Conservation (phyloP, 2,113 vertebrate genomes). For the Phoxinus phoxinus region DNA sequence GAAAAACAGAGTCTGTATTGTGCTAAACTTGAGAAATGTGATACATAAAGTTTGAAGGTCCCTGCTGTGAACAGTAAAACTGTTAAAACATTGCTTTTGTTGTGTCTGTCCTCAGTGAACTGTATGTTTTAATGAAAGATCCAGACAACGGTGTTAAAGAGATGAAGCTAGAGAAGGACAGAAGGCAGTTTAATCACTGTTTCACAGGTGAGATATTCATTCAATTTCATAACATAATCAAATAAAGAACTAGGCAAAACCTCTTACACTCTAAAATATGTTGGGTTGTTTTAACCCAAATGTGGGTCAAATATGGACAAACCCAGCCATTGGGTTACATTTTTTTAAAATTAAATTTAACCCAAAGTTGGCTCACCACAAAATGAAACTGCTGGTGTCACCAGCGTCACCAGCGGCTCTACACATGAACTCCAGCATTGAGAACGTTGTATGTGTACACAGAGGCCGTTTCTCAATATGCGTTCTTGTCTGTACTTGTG, state of each 20-base stretch:
- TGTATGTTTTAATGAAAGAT: conserved; percentile 90
- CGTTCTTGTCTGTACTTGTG: too few relatives aligned
- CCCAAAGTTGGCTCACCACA: too few relatives aligned
- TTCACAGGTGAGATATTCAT: conserved; percentile 83
- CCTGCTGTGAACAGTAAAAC: neutral
- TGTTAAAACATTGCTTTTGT: neutral
- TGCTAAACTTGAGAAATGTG: neutral
- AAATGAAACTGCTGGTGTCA: too few relatives aligned
- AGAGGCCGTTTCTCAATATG: too few relatives aligned
- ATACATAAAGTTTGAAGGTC: neutral
- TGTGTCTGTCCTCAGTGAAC: conserved; percentile 74
- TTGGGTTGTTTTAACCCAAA: too few relatives aligned
- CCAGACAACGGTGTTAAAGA: conserved; percentile 88
- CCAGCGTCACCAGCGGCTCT: too few relatives aligned
- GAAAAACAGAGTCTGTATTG: too few relatives aligned
- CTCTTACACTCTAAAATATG: neutral
- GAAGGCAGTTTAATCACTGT: conserved; percentile 91
- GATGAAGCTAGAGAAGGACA: conserved; percentile 89
- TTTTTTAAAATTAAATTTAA: too few relatives aligned
- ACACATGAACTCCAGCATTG: too few relatives aligned
- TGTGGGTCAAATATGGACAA: too few relatives aligned
- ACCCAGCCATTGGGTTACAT: too few relatives aligned
- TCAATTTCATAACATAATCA: neutral
- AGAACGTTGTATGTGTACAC: too few relatives aligned
- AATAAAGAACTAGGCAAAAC: neutral